Conservation (phyloP, 2,113 vertebrate genomes). For the Clarias magur region DNA sequence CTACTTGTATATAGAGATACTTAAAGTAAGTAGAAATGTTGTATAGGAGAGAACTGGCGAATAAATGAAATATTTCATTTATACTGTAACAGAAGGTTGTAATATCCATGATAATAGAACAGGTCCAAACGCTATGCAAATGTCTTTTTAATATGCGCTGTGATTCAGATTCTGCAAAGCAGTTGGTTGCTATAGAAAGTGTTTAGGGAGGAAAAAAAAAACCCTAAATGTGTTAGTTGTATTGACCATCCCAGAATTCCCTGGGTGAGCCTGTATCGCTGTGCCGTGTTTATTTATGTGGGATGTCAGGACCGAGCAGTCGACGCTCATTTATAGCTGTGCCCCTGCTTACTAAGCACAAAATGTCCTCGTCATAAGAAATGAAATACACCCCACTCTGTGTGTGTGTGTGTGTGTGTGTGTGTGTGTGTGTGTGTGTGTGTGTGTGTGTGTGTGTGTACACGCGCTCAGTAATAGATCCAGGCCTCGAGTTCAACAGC, state of each 20-base stretch:
- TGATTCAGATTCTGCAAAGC: background rate
- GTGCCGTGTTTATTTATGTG: slow-evolving; percentile 61
- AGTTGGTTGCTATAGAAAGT: background rate
- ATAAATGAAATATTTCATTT: background rate
- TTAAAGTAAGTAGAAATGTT: background rate
- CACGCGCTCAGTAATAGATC: background rate
- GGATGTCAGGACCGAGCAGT: slow-evolving; percentile 62
- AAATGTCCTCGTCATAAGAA: slow-evolving; percentile 65
- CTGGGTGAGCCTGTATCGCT: background rate
- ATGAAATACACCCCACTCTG: slow-evolving; percentile 59
- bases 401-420: background rate
- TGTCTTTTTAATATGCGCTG: too few species aligned
- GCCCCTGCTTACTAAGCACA: slow-evolving; percentile 66
- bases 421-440: too few species aligned
- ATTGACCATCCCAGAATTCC: background rate
- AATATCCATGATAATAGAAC: background rate
- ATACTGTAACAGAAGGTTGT: background rate
- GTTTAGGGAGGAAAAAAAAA: background rate
- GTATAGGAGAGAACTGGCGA: background rate
- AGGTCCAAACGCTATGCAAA: background rate
- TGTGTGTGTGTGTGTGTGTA: background rate
- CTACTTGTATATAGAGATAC: background rate
- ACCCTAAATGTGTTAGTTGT: background rate
- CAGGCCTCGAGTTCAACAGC: slow-evolving; percentile 13
- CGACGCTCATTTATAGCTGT: slow-evolving; percentile 64